phyloP scores from a whole-genome alignment of 2,888 invertebrate species.

The Napeogenes inachia region DNA sequence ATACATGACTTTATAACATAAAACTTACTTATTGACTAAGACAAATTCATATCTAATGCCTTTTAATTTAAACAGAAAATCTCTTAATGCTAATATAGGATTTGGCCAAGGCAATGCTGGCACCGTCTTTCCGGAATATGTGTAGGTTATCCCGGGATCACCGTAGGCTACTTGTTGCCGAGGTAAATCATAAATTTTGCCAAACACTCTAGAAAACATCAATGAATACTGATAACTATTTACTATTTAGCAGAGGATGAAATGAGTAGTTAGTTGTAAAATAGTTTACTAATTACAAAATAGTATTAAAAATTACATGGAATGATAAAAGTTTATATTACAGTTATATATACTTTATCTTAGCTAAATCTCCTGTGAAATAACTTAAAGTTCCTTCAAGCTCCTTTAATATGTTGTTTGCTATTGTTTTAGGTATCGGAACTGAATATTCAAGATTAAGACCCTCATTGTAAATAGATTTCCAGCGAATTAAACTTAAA shows the following conservation, averaged over 20 bases:
- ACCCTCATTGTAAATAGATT: constrained; percentile 65
- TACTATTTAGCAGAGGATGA: background rate
- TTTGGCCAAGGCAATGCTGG: constrained; percentile 81
- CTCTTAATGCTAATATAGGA: constrained; percentile 67
- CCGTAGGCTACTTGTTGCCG: constrained; percentile 84
- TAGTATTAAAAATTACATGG: too few species aligned
- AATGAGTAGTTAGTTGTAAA: constrained; percentile 2
- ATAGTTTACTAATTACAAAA: background rate
- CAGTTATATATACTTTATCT: constrained; percentile 61
- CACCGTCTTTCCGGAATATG: constrained; percentile 80
- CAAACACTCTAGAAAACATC: constrained; percentile 74
- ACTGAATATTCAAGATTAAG: constrained; percentile 78
- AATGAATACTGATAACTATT: background rate
- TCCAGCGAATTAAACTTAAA: constrained; percentile 46
- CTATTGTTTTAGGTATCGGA: constrained; percentile 60
- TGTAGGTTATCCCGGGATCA: constrained; percentile 80
- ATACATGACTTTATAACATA: constrained; percentile 10
- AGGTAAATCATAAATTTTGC: constrained; percentile 81
- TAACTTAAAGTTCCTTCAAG: constrained; percentile 78
- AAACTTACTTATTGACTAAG: constrained; percentile 80
- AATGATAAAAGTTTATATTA: background rate
- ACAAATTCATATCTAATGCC: constrained; percentile 80
- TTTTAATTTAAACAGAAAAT: constrained; percentile 68
- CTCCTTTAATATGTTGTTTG: constrained; percentile 65
- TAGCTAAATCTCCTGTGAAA: constrained; percentile 79